These are phyloP conservation scores for Pseudocheirus occidentalis DNA, from an alignment of 2,797 vertebrate species.

Conservation along the genomic window DNA sequence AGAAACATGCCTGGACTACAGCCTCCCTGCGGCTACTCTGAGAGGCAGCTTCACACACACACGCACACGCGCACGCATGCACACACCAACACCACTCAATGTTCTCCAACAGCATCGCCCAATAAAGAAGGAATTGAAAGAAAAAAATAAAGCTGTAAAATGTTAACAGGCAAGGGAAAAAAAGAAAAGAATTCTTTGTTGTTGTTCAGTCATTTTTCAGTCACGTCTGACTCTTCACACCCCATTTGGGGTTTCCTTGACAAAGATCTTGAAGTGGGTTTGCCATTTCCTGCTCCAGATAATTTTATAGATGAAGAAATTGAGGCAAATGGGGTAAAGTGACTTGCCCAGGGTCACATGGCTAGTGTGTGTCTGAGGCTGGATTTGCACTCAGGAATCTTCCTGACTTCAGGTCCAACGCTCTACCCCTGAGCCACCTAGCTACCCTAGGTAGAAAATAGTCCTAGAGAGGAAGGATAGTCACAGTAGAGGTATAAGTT, in stretches of 20 bases:
- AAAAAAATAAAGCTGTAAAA: conserved; percentile 36
- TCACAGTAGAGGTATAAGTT: neutral
- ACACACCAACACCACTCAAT: neutral
- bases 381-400: neutral
- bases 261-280: neutral
- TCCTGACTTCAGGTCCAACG: neutral
- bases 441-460: neutral
- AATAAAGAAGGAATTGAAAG: conserved; percentile 60
- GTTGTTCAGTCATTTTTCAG: neutral
- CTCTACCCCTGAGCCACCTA: neutral
- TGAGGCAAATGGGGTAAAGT: neutral
- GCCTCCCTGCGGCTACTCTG: conserved; percentile 35
- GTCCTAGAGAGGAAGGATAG: conserved; percentile 37
- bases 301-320: neutral
- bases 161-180: conserved; percentile 29
- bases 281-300: neutral
- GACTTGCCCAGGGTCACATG: neutral
- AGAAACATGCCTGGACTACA: conserved; percentile 60
- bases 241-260: neutral
- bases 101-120: conserved; percentile 55
- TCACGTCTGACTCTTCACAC: neutral
- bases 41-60: conserved; percentile 45
- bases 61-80: neutral
- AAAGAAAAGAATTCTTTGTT: conserved; percentile 1
- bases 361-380: neutral